Conservation (phyloP, 2,113 vertebrate genomes). For the Burhinus bistriatus region DNA sequence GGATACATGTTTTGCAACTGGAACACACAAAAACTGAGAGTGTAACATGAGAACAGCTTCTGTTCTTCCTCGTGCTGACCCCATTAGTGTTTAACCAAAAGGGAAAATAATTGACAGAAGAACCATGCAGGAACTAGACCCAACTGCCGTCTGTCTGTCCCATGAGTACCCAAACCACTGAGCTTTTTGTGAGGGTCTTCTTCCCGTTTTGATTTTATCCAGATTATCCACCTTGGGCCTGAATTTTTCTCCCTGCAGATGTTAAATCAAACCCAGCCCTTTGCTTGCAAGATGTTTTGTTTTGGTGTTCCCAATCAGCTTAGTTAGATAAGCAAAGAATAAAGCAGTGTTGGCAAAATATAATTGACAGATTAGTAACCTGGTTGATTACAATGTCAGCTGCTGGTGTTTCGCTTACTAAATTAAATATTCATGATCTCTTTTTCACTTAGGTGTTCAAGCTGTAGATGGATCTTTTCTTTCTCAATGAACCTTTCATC, state of each 20-base stretch:
- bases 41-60: not conserved
- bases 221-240: not conserved
- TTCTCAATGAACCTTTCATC: slow-evolving; percentile 70
- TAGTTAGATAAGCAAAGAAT: slow-evolving; percentile 11
- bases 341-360: not conserved
- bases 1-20: not conserved
- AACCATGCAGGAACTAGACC: not conserved
- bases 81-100: not conserved
- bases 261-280: not conserved
- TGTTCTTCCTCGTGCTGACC: not conserved
- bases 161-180: not conserved
- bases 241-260: not conserved
- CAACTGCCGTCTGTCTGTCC: not conserved
- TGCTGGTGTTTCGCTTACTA: slow-evolving; percentile 39
- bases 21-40: not conserved
- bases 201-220: not conserved
- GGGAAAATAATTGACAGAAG: not conserved
- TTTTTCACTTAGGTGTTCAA: slow-evolving; percentile 54
- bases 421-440: not conserved
- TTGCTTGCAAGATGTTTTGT: not conserved
- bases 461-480: slow-evolving; percentile 28
- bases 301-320: not conserved
- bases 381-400: slow-evolving; percentile 45
- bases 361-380: not conserved
- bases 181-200: not conserved